A percentile compares a stretch with the other conserved stretches of the same genome.
Conservation (phyloP, 2,888 invertebrate genomes). For the Polyommatus icarus region DNA sequence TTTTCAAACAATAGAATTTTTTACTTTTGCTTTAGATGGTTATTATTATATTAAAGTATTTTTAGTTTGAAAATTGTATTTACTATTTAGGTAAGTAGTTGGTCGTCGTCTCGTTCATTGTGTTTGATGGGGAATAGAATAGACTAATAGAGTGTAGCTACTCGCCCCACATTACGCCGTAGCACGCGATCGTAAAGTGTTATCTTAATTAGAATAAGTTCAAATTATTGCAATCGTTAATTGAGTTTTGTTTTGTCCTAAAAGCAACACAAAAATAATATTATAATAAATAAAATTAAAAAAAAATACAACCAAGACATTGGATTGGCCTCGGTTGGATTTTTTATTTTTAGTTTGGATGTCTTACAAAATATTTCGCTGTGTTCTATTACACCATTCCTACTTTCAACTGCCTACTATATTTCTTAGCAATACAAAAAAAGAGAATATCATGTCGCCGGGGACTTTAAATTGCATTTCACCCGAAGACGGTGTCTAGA, state of each 20-base stretch:
- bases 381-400: not conserved
- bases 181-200: slow-evolving; percentile 15
- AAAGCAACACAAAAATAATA: too few species aligned
- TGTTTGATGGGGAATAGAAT: not conserved
- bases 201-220: not conserved
- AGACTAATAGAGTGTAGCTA: not conserved
- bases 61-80: too few species aligned
- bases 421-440: slow-evolving; percentile 9
- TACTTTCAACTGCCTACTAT: not conserved
- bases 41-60: too few species aligned
- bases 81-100: not conserved
- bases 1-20: too few species aligned
- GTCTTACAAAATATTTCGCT: not conserved
- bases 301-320: too few species aligned
- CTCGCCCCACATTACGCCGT: not conserved
- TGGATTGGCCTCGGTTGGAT: not conserved
- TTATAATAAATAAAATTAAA: too few species aligned
- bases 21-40: too few species aligned
- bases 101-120: not conserved
- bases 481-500: slow-evolving; percentile 25
- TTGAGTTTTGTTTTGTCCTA: slow-evolving; percentile 6
- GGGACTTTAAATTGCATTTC: slow-evolving; percentile 25
- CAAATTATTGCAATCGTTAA: not conserved
- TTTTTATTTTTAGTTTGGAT: not conserved
- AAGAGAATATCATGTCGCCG: slow-evolving; percentile 22